Conservation (phyloP, 2,888 invertebrate genomes). For the Apodemia mormo region DNA sequence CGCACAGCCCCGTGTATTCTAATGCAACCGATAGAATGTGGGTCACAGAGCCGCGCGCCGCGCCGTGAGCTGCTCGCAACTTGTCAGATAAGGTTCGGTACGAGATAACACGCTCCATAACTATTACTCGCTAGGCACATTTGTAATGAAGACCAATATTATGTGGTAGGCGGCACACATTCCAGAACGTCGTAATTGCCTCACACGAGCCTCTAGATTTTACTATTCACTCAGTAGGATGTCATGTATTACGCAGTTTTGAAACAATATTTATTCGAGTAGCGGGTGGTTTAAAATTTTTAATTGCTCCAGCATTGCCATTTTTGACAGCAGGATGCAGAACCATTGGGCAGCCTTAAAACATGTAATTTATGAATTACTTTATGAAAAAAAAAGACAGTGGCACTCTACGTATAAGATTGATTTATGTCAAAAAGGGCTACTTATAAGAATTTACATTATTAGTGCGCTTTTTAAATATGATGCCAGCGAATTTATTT, state of each 20-base stretch:
- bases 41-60: slow-evolving; percentile 59
- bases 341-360: no score
- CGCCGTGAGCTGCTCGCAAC: slow-evolving; percentile 43
- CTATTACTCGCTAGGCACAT: slow-evolving; percentile 22
- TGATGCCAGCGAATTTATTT: slow-evolving; percentile 37
- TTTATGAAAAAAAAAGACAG: no score
- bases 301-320: no score
- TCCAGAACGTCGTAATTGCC: slow-evolving; percentile 29
- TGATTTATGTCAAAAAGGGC: no score
- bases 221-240: no score
- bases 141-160: slow-evolving; percentile 24
- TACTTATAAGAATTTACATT: no score
- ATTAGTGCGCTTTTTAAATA: background rate
- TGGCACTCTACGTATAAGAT: no score
- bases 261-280: no score
- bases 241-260: no score
- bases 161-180: slow-evolving; percentile 24
- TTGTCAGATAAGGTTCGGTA: slow-evolving; percentile 46
- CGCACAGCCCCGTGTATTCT: slow-evolving; percentile 72
- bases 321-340: no score
- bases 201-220: slow-evolving; percentile 33
- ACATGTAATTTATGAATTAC: no score
- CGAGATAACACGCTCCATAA: slow-evolving; percentile 39
- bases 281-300: no score
- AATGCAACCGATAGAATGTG: slow-evolving; percentile 74